These are phyloP conservation scores for Equus quagga DNA, from an alignment of 2,113 vertebrate genomes.

Conservation along the genomic window DNA sequence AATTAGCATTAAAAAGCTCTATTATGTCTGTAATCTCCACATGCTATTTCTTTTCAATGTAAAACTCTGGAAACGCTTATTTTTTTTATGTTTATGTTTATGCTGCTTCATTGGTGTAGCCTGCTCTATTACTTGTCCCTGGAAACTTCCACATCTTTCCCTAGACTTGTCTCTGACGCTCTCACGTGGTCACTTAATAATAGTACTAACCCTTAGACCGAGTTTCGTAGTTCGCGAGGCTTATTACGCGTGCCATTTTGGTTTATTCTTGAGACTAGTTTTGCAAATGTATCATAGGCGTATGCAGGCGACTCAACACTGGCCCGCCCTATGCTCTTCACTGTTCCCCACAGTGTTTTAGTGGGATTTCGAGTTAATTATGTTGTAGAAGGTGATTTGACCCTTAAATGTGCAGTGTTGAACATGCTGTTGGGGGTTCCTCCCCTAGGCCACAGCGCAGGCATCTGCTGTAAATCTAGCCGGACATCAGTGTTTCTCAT, in stretches of 20 bases:
- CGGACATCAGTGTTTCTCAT: fast-evolving
- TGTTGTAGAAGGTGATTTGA: neutral
- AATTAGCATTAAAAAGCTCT: neutral
- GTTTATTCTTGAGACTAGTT: neutral
- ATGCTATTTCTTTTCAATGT: neutral
- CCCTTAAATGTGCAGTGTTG: neutral
- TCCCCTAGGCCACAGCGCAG: fast-evolving
- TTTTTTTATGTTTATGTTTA: neutral
- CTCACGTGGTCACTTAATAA: fast-evolving
- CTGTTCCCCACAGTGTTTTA: neutral
- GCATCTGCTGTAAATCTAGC: neutral
- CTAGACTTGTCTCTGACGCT: neutral
- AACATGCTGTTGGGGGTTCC: neutral
- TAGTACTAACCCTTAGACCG: fast-evolving
- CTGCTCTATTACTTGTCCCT: neutral
- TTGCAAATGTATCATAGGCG: neutral
- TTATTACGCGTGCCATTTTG: fast-evolving
- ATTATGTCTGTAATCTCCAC: too few relatives aligned
- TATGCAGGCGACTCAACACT: neutral
- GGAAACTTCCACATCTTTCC: neutral
- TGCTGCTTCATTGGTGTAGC: neutral
- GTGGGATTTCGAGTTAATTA: neutral
- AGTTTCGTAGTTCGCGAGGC: neutral
- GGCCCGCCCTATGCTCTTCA: fast-evolving
- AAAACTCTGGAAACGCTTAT: neutral